Conservation (phyloP, 1,140 invertebrate genomes). For the Drosophila chauvacae region DNA sequence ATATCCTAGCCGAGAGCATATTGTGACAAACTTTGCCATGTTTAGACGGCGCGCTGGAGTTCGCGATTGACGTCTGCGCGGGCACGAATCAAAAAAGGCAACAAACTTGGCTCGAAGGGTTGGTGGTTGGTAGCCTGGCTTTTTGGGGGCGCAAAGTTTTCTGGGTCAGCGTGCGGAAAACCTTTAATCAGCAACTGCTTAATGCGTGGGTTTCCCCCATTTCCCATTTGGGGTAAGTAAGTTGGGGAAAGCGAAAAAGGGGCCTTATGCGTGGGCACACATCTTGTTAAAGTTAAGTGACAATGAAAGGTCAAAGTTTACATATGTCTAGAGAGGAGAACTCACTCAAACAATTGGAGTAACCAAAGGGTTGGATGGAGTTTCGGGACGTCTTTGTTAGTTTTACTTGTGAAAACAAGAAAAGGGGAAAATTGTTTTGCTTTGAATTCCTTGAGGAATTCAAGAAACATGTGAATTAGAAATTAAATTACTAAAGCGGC, state of each 20-base stretch:
- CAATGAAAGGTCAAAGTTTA: slow-evolving; percentile 49
- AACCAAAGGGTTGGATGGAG: slow-evolving; percentile 17
- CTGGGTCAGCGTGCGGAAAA: slow-evolving; percentile 49
- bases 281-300: slow-evolving; percentile 40
- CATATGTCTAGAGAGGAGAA: slow-evolving; percentile 3
- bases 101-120: slow-evolving; percentile 13
- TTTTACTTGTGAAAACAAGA: slow-evolving; percentile 14
- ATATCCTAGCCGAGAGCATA: slow-evolving; percentile 1
- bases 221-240: slow-evolving; percentile 15
- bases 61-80: slow-evolving; percentile 22
- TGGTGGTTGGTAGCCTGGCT: slow-evolving; percentile 4
- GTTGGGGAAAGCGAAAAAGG: neutral
- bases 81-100: slow-evolving; percentile 42
- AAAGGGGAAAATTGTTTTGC: neutral
- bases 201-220: slow-evolving; percentile 38
- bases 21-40: slow-evolving; percentile 51
- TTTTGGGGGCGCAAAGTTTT: slow-evolving; percentile 26
- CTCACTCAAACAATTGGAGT: slow-evolving; percentile 11
- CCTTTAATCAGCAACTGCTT: slow-evolving; percentile 48
- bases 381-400: neutral
- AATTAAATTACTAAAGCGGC: slow-evolving; percentile 2
- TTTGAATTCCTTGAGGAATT: neutral
- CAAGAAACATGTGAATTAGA: neutral
- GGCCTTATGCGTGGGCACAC: slow-evolving; percentile 9
- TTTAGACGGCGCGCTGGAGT: slow-evolving; percentile 26